phyloP scores from a whole-genome alignment of 2,888 invertebrate species.

The Campoplex capitator region DNA sequence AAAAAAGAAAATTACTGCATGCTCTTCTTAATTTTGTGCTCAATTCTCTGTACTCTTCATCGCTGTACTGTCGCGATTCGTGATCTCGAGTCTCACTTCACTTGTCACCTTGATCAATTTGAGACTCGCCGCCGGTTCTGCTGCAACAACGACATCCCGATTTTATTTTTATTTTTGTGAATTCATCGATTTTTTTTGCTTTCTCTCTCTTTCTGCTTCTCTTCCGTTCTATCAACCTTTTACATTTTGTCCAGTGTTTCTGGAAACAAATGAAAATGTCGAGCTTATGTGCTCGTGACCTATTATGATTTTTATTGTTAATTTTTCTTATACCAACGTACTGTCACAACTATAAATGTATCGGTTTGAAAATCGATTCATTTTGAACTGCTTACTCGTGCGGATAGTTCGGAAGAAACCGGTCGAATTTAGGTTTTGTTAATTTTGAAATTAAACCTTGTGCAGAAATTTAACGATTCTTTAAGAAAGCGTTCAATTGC shows the following conservation, averaged over 20 bases:
- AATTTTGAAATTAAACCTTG: no score
- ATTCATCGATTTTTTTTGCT: constrained; percentile 25
- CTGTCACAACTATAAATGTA: not conserved
- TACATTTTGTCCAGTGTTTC: not conserved
- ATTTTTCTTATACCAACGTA: not conserved
- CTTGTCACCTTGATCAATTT: constrained; percentile 60
- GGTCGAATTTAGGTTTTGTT: no score
- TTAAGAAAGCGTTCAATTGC: no score
- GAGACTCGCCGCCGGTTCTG: constrained; percentile 18
- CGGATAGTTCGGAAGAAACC: no score
- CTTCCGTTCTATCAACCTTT: constrained; percentile 42
- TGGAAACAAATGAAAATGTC: not conserved
- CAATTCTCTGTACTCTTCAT: no score
- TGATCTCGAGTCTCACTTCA: constrained; percentile 32
- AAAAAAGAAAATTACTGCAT: no score
- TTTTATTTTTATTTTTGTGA: constrained; percentile 25
- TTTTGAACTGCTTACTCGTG: not conserved
- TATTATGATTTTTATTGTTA: not conserved
- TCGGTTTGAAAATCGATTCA: not conserved
- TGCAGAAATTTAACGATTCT: no score
- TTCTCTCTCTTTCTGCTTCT: constrained; percentile 25
- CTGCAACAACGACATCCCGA: constrained; percentile 19
- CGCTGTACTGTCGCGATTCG: not conserved
- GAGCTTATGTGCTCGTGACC: not conserved
- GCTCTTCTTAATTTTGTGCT: no score